These are phyloP conservation scores for Gallinago undulata DNA, from an alignment of 2,113 vertebrate species.

Conservation along the genomic window DNA sequence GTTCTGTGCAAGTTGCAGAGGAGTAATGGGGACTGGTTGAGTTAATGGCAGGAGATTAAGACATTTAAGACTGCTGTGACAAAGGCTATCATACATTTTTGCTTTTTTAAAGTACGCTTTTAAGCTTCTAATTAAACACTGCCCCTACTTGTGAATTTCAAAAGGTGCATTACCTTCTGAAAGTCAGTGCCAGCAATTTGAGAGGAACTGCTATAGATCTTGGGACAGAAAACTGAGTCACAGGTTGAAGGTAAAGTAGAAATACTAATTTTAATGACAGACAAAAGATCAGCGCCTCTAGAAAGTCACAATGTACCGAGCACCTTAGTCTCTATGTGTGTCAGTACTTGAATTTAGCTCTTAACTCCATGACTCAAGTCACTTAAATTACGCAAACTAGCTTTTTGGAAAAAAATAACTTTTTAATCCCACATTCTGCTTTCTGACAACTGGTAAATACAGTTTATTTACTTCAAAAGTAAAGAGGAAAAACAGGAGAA, in stretches of 20 bases:
- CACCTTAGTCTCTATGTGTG: not conserved
- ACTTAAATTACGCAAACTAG: not conserved
- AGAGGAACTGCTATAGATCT: not conserved
- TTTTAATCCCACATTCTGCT: not conserved
- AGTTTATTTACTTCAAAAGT: not conserved
- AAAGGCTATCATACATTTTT: not conserved
- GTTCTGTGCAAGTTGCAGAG: not conserved
- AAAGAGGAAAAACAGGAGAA: not conserved
- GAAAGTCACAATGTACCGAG: fast-evolving
- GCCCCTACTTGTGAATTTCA: not conserved
- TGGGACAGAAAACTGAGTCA: not conserved
- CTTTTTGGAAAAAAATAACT: not conserved
- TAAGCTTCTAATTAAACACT: not conserved
- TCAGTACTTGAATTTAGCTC: not conserved
- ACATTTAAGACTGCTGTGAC: not conserved
- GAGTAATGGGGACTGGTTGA: not conserved
- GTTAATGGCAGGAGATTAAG: not conserved
- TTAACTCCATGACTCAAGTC: not conserved
- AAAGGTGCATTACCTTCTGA: not conserved
- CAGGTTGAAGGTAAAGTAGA: not conserved
- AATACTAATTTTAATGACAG: not conserved
- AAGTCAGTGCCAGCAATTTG: not conserved
- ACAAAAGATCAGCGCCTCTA: not conserved
- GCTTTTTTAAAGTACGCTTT: not conserved
- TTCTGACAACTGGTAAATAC: not conserved